Evolutionary conservation across 2,888 invertebrate genomes (phyloP), one percentile per base, ranked within the genome.

Genomic region (Clitarchus hookeri): DNA sequence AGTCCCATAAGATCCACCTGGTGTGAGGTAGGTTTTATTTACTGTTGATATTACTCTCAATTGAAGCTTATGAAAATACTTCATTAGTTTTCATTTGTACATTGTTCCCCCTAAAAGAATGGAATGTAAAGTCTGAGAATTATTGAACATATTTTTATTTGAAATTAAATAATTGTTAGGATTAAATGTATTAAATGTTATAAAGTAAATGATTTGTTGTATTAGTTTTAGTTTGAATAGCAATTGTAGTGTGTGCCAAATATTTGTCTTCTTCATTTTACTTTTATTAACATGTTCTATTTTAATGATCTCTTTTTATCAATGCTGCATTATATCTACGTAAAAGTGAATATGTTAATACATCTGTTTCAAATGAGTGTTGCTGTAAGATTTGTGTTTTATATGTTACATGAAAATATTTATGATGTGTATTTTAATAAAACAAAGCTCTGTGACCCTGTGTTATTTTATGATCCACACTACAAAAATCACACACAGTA

Each of bases 341-440:
- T 82, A 44, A 82, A 82, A 36, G 27, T 82, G 82, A 82, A 26
- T 82, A 16, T 82, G 44, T 82, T 82, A 36, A 36, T 25, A 27
- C 36, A 19, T 25, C 79, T 82, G 82, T 82, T 82, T 36, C 44
- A 82, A 36, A 44, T 82, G 44, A 36, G 44, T 82, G 82, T 82
- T 36, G 27, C 44, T 4, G 82, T 82, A 82, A 82, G 9, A 13
- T 82, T 82, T 82, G 82, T 82, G 82, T 82, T 82, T 82, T 82
- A 44, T 82, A 82, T 82, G 82, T 82, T 82, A 36, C 27, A 82
- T 82, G 36, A 82, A 82, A n/a, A 36, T 82, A 82, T 82, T 82
- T 82, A 82, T 82, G 82, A 82, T 82, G 82, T 82, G 82, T 82
- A 82, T 82, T 82, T 82, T 82, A 82, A 27, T 82, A 82, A 82